Base-by-base conservation (phyloP, 1,140 invertebrate species). In the Phocides pigmalion region DNA sequence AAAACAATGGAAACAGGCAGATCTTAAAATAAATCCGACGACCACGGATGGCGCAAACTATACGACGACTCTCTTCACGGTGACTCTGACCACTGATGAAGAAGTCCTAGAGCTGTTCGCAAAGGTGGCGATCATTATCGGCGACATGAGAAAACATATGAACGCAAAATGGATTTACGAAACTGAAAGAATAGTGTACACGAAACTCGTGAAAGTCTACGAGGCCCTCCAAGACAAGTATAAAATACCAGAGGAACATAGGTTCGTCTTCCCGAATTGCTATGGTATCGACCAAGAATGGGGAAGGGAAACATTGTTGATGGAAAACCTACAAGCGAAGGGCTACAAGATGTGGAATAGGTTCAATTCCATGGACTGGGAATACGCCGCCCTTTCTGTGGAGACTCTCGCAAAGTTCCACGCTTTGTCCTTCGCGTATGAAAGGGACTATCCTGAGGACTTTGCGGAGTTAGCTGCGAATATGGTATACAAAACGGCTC, bases 101-200 rank as follows among this genome's bases (percentile, higher is more conserved):
- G 74, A 76, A 8, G 62, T 73, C 15, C 20, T 84, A 3, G 72
- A 87, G 15, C 61, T 89, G 0, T 89, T 89, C 53, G 84, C 79
- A 0, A 89, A 89, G 76, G 77, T 84, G 0, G 80, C 76, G 0
- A 61, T 61, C 0, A 70, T 88, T 6, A 62, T 59, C 2, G 66
- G 70, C 5, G 41, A 64, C 0, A 37, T 84, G 44, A 51, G 83
- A 11, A 20, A 54, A 4, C 17, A 17, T 4, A 68, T 82, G 64
- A 64, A 73, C 4, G 62, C 69, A 0, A 76, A 82, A 4, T 68
- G 64, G 42, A 19, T 87, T 4, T 90, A 70, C 50, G 32, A 51
- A 4, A 81, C 64, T 4, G 87, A 90, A 37, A 69, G 68, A n/a
- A 72, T 72, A 8, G 50, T 83, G 1, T 88, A 87, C 53, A 77